Base-by-base conservation (phyloP, 1,140 invertebrate species). In the Polypedilum vanderplanki region DNA sequence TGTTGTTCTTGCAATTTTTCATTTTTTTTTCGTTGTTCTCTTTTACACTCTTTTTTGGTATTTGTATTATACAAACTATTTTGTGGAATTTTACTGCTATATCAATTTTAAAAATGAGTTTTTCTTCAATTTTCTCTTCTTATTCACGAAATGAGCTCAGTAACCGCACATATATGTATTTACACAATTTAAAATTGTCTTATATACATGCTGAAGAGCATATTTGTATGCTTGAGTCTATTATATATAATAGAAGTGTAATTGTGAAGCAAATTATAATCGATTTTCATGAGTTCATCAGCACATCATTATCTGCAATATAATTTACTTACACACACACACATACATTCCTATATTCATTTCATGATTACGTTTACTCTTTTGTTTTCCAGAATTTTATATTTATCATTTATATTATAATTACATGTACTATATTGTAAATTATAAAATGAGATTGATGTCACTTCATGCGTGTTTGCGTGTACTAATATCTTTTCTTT, bases 271-370 rank as follows among this genome's bases (percentile, higher is more conserved):
- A 33, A 33, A 33, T 33, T 33, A 3, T 57, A n/a, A n/a, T 57
- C 46, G 46, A 57, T 57, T n/a, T 57, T 57, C 46, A 57, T 57
- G 46, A 57, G 46, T 57, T 57, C 46, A 57, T 57, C 46, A 57
- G 46, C 46, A 57, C 46, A 57, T 57, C 46, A 57, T 57, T n/a
- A 57, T 15, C 15, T 57, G 46, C 12, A 57, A 57, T 57, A 57
- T 3, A n/a, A 4, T 57, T 57, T 57, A 12, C n/a, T 15, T 57
- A 57, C n/a, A 57, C 12, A 57, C 12, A 57, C n/a, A 12, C 12
- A 57, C 12, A 57, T 15, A 12, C n/a, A 57, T 57, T 46, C 8
- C 15, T 46, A 46, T 9, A 33, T 3, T 33, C 24, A 57, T 57
- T 57, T 12, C 3, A 4, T n/a, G 46, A 57, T 57, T 33, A 33